phyloP scores from a whole-genome alignment of 2,113 vertebrate genomes.

The Myxocyprinus asiaticus region DNA sequence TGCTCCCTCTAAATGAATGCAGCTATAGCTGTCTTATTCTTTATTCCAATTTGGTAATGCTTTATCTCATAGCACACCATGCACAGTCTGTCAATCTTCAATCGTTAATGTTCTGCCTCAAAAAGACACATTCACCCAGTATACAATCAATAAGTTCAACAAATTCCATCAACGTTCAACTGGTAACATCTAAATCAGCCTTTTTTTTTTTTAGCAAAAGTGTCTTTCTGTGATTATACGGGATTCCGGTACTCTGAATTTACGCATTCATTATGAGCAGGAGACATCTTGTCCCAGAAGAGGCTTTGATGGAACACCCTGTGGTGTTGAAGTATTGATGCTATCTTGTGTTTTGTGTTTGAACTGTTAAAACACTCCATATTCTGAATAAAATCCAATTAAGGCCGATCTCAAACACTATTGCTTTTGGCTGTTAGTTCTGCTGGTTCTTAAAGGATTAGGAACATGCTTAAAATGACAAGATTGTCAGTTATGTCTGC shows the following conservation, averaged over 20 bases:
- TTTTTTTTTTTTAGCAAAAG: conserved; percentile 25
- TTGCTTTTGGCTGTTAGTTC: conserved; percentile 3
- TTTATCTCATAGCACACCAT: not conserved
- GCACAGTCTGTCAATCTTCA: conserved; percentile 40
- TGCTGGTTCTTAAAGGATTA: not conserved
- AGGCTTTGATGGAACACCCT: no score
- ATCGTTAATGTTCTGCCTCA: conserved; percentile 1
- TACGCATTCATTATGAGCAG: not conserved
- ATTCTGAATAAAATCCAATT: conserved; percentile 5
- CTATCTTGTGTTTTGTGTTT: no score
- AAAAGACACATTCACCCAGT: not conserved
- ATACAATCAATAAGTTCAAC: conserved; percentile 6
- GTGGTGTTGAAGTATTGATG: no score
- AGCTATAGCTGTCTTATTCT: not conserved
- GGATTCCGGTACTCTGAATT: not conserved
- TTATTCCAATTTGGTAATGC: no score
- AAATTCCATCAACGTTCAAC: conserved; percentile 34
- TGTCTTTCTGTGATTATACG: not conserved
- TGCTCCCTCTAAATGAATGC: not conserved
- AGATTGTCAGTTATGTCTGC: no score
- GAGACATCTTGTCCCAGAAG: no score
- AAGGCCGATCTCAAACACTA: not conserved
- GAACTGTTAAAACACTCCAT: conserved; percentile 5
- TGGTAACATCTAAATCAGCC: not conserved
- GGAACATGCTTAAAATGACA: not conserved